These are phyloP conservation scores for Tetragnatha montana DNA, from an alignment of 2,888 invertebrate species.

Conservation along the genomic window DNA sequence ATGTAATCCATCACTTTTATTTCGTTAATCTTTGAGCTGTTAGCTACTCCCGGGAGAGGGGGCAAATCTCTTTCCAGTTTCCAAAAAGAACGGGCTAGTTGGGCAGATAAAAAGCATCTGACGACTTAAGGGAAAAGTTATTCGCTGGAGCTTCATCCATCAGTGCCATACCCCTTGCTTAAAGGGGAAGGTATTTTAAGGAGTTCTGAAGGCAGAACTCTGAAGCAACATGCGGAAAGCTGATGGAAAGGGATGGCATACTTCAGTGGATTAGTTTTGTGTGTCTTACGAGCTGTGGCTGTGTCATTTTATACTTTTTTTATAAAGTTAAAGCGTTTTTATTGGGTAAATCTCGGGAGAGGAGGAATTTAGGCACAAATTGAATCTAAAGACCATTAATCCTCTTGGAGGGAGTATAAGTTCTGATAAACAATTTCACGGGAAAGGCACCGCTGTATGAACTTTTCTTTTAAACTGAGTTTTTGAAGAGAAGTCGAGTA, in stretches of 20 bases:
- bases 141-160: constrained; percentile 26
- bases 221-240: constrained; percentile 11
- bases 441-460: no score
- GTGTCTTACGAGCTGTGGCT: background rate
- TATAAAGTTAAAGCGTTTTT: no score
- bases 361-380: no score
- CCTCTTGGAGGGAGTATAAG: no score
- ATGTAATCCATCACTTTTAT: constrained; percentile 45
- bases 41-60: background rate
- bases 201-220: background rate
- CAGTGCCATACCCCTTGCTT: constrained; percentile 10
- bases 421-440: no score
- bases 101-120: constrained; percentile 33
- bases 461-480: no score
- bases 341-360: no score
- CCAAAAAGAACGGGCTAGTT: background rate
- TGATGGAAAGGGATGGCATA: background rate
- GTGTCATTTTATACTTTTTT: no score
- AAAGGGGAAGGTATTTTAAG: background rate
- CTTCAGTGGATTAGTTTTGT: background rate
- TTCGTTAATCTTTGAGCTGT: constrained; percentile 21
- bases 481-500: no score
- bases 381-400: no score
- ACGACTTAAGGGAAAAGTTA: constrained; percentile 19
- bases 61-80: background rate